Base-by-base conservation (phyloP, 2,888 invertebrate species). In the Drosophila prolongata region DNA sequence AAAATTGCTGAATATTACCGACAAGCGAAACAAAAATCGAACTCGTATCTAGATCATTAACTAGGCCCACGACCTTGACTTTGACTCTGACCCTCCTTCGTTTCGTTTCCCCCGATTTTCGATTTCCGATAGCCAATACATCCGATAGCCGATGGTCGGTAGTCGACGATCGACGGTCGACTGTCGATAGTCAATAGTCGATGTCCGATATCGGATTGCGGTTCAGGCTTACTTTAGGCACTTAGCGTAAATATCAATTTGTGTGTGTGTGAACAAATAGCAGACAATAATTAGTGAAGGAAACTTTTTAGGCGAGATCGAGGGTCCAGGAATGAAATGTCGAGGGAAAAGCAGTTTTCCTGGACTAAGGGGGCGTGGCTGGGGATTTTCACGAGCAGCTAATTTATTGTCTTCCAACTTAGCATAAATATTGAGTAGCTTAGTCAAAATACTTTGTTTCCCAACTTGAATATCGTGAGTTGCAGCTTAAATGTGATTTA, bases 201-300 rank as follows among this genome's bases (percentile, higher is more conserved):
- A 50, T 50, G 38, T 16, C 52, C 24, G 10, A n/a, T 35, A 35
- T 40, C 47, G 10, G 53, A 46, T 62, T 50, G 34, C 43, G 73
- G 44, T 46, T 52, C 62, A 50, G 65, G 55, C 42, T 72, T 73
- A 55, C 42, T 73, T 70, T 56, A 73, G 55, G 54, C 54, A 64
- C 65, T 42, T 71, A 71, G 70, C 73, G 58, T 73, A 49, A 67
- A 49, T 57, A 68, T 52, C 54, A 44, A 55, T 64, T 66, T 70
- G 49, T 62, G 62, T 64, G 69, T 72, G 54, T 62, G 61, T 65
- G 64, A 85, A 89, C 82, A 89, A 89, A 86, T 90, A 90, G 90
- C 90, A 90, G 90, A 90, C 90, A 90, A 90, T 90, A 90, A 90
- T 90, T 90, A 90, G 90, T 83, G 76, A 75, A 76, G 66, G 72